Base-by-base conservation (phyloP, 1,140 invertebrate genomes). In the Heliconius eleuchia region DNA sequence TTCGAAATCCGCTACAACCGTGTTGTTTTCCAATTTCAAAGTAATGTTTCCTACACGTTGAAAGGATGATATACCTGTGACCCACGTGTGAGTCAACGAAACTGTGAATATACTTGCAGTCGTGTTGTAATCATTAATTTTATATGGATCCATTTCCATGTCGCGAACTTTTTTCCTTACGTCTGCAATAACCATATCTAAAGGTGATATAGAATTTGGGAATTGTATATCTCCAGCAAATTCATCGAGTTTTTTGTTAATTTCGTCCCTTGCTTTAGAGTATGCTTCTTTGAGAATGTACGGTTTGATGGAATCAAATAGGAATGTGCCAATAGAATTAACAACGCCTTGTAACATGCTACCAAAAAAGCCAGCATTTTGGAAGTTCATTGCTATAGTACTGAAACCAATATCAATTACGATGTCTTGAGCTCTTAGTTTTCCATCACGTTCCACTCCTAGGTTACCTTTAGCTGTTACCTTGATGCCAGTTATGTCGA, bases 281-380 rank as follows among this genome's bases (percentile, higher is more conserved):
- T 98, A 97, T 1, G 97, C 96, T 91, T 98, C 96, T 80, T 96
- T 96, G 7, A 98, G 91, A 82, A 98, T 96, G 78, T 97, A 97
- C 0, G 97, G 97, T 87, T 98, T 98, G 78, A 98, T 97, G 18
- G 97, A 97, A 85, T 98, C 97, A 83, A 98, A 98, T 0, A 98
- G 95, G 71, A 98, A 96, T n/a, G 96, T 96, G 0, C 97, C 97
- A 0, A 98, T 95, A 0, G 97, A 97, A 88, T 98, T 98, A 3
- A 98, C 95, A 42, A 98, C 94, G 1, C 97, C 95, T 94, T 98
- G 97, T 79, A 98, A 96, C 77, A 98, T 95, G 27, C 95, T 94
- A 0, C 96, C 97, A 46, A 97, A 92, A 74, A 97, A 96, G 5
- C 97, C 97, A 0, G 98, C 94, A 88, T 98, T 97, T 88, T 97